Evolutionary conservation across 2,113 vertebrate species (phyloP).

Genomic region (Prolemur simus): DNA sequence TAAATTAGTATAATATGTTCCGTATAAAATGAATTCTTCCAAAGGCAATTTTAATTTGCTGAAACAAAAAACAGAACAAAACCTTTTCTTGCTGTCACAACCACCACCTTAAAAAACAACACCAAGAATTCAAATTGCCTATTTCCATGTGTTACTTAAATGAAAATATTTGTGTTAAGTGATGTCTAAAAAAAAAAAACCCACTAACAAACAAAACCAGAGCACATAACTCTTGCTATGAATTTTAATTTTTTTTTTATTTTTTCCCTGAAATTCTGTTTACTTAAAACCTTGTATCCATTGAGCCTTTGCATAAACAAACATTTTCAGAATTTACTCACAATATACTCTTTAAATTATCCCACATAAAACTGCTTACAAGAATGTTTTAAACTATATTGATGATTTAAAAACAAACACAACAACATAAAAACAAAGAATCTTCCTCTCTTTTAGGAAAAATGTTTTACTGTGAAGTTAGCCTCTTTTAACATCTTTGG

Average conservation of each 20-base stretch:
- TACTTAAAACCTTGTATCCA: slow-evolving; percentile 21
- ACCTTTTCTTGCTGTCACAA: neutral
- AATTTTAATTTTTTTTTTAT: slow-evolving; percentile 30
- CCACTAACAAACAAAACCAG: neutral
- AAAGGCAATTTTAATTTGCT: slow-evolving; percentile 20
- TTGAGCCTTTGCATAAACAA: neutral
- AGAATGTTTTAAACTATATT: neutral
- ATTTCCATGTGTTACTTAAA: slow-evolving; percentile 15
- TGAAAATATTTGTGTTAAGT: slow-evolving; percentile 5
- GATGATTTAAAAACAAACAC: neutral
- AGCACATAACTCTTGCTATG: neutral
- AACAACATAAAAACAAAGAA: neutral
- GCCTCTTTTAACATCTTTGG: neutral
- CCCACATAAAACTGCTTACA: neutral
- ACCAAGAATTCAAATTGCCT: neutral
- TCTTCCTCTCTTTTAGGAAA: neutral
- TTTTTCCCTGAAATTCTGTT: neutral
- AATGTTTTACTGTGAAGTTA: neutral
- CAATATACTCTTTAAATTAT: slow-evolving; percentile 11
- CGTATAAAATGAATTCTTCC: neutral
- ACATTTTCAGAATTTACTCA: slow-evolving; percentile 27
- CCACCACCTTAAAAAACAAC: neutral
- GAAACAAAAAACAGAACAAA: neutral
- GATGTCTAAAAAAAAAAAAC: neutral
- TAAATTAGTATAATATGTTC: neutral